Percentiles rank a stretch among this genome's conserved stretches.
phyloP scores from a whole-genome alignment of 2,888 invertebrate species.

The Stictocephala bisonia region DNA sequence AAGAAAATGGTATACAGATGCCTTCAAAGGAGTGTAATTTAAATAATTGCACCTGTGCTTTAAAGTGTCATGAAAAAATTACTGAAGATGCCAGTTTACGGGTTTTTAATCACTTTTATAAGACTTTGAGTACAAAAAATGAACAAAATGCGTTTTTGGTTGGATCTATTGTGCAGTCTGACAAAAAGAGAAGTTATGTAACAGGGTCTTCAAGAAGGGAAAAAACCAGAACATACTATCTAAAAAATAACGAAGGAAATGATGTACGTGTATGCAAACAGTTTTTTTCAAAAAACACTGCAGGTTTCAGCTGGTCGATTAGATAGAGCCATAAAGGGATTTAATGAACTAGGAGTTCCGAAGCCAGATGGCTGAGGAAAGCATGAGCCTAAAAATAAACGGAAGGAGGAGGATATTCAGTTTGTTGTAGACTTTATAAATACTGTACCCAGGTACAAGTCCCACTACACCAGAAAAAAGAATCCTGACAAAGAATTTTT shows the following conservation, averaged over 20 bases:
- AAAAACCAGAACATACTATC: constrained; percentile 11
- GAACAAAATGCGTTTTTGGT: constrained; percentile 28
- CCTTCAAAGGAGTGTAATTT: constrained; percentile 33
- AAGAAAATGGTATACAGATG: constrained; percentile 18
- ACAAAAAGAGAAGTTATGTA: constrained; percentile 30
- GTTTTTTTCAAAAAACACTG: constrained; percentile 27
- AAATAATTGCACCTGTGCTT: constrained; percentile 12
- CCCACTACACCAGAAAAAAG: constrained; percentile 26
- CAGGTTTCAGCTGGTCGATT: constrained; percentile 34
- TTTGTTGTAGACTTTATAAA: constrained; percentile 19
- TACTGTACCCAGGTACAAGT: constrained; percentile 27
- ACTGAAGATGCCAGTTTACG: constrained; percentile 9
- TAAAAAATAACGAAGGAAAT: constrained; percentile 25
- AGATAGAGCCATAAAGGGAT: constrained; percentile 27
- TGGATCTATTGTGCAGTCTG: not conserved
- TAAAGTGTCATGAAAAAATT: constrained; percentile 37
- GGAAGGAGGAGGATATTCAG: constrained; percentile 8
- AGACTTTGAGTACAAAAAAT: constrained; percentile 17
- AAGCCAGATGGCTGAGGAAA: constrained; percentile 25
- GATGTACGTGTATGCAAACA: constrained; percentile 38
- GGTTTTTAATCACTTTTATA: constrained; percentile 13
- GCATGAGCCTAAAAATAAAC: constrained; percentile 30
- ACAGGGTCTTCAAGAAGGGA: constrained; percentile 1
- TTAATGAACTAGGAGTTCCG: constrained; percentile 7
- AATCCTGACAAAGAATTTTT: constrained; percentile 36